Evolutionary conservation across 2,888 invertebrate species (phyloP).

Genomic region (Brassicogethes aeneus): DNA sequence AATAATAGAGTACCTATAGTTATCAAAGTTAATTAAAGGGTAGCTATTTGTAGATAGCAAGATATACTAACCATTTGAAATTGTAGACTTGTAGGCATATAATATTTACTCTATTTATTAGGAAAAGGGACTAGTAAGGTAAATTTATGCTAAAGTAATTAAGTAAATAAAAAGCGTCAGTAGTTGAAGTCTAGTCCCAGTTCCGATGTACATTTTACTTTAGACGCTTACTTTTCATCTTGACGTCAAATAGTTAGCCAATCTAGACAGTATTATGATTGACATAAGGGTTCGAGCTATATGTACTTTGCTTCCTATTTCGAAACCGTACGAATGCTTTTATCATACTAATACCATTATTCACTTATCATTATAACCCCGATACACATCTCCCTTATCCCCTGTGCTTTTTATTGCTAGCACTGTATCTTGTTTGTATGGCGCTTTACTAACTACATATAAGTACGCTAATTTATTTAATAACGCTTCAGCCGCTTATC

Average conservation of each 20-base stretch:
- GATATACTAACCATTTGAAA: not conserved
- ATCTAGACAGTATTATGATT: conserved; percentile 34
- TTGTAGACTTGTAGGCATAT: not conserved
- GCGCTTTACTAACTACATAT: not conserved
- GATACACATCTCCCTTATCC: not conserved
- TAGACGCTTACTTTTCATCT: conserved; percentile 2
- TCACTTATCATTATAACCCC: not conserved
- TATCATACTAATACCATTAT: not conserved
- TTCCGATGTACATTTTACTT: not conserved
- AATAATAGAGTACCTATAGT: too few species aligned
- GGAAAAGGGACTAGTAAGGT: too few species aligned
- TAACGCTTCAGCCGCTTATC: not conserved
- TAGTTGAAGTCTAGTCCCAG: not conserved
- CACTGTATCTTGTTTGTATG: not conserved
- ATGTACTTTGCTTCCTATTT: conserved; percentile 42
- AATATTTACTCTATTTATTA: not conserved
- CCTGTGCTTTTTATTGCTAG: conserved; percentile 9
- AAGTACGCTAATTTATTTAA: not conserved
- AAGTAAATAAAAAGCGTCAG: too few species aligned
- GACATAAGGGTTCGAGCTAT: conserved; percentile 35
- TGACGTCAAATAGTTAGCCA: conserved; percentile 23
- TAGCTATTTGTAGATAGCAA: conserved; percentile 1
- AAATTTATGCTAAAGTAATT: too few species aligned
- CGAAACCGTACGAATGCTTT: conserved; percentile 17
- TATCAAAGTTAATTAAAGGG: too few species aligned